Evolutionary conservation across 2,113 vertebrate species (phyloP).

Genomic region (Lophius piscatorius): DNA sequence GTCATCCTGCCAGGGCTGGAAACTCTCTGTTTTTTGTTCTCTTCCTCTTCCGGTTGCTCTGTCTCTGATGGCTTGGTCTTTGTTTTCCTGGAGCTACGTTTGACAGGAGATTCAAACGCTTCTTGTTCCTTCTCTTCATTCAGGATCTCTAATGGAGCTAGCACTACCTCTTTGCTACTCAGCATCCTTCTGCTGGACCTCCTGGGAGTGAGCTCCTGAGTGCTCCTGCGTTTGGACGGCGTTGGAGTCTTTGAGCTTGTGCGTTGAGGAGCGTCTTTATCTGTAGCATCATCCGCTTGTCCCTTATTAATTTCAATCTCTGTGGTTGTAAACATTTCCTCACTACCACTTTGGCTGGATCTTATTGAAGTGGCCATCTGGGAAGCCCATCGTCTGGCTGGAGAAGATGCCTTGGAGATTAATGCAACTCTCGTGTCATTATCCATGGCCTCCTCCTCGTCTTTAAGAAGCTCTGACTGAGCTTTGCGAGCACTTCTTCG

Average conservation of each 20-base stretch:
- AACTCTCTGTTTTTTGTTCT: not conserved
- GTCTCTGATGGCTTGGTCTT: constrained; percentile 5
- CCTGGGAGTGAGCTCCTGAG: constrained; percentile 56
- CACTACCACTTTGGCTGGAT: not conserved
- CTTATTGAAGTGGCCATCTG: constrained; percentile 20
- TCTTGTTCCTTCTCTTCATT: constrained; percentile 50
- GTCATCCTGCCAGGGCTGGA: constrained; percentile 70
- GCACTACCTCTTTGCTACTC: constrained; percentile 30
- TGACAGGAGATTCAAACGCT: constrained; percentile 27
- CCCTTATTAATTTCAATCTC: constrained; percentile 10
- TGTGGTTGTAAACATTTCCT: constrained; percentile 40
- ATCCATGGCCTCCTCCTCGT: not conserved
- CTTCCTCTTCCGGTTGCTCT: not conserved
- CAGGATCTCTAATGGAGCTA: constrained; percentile 4
- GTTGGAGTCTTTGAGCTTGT: constrained; percentile 33
- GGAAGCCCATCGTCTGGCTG: constrained; percentile 73
- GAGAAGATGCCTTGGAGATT: constrained; percentile 57
- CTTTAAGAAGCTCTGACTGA: constrained; percentile 7
- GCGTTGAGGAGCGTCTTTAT: constrained; percentile 1
- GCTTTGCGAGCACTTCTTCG: constrained; percentile 59
- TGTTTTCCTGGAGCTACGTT: constrained; percentile 68
- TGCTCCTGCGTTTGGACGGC: constrained; percentile 33
- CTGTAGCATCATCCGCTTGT: constrained; percentile 4
- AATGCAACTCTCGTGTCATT: constrained; percentile 23
- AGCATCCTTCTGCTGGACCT: constrained; percentile 58